These are phyloP conservation scores for Neoniphon sammara DNA, from an alignment of 2,797 vertebrate genomes.

Conservation along the genomic window DNA sequence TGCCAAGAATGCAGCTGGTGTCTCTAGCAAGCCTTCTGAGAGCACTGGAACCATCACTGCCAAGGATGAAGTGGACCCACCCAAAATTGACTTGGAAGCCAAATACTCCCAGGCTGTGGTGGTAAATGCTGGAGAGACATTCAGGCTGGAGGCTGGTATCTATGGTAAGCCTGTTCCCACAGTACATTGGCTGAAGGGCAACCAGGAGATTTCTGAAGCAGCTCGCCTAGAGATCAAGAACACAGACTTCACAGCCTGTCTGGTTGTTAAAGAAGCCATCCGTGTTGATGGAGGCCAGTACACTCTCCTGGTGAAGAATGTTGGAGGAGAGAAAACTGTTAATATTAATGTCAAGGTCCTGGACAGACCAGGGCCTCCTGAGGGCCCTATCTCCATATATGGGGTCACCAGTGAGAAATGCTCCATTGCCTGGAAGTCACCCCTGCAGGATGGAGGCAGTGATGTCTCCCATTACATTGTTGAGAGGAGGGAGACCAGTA, in stretches of 20 bases:
- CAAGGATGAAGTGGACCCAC: slow-evolving; percentile 96
- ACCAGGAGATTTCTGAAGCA: slow-evolving; percentile 87
- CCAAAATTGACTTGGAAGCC: slow-evolving; percentile 92
- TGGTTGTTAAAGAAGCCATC: slow-evolving; percentile 92
- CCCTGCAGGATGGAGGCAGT: slow-evolving; percentile 94
- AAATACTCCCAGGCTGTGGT: slow-evolving; percentile 92
- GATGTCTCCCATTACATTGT: slow-evolving; percentile 95
- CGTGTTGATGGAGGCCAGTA: slow-evolving; percentile 96
- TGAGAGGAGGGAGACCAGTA: slow-evolving; percentile 97
- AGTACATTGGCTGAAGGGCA: slow-evolving; percentile 91
- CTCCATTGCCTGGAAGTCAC: slow-evolving; percentile 92
- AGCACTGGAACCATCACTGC: slow-evolving; percentile 95
- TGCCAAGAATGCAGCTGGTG: slow-evolving; percentile 94
- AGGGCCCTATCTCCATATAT: slow-evolving; percentile 90
- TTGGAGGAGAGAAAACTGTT: slow-evolving; percentile 94
- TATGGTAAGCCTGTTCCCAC: slow-evolving; percentile 93
- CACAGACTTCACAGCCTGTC: slow-evolving; percentile 89
- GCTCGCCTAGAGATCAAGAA: slow-evolving; percentile 93
- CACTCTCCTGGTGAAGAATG: slow-evolving; percentile 91
- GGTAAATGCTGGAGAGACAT: slow-evolving; percentile 93
- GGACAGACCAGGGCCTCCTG: slow-evolving; percentile 96
- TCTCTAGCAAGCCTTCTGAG: slow-evolving; percentile 93
- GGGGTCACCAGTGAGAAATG: slow-evolving; percentile 95
- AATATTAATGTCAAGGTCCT: slow-evolving; percentile 94
- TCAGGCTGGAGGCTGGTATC: slow-evolving; percentile 90